Evolutionary conservation across 2,888 invertebrate genomes (phyloP).

Genomic region (Dicyrtomina minuta): DNA sequence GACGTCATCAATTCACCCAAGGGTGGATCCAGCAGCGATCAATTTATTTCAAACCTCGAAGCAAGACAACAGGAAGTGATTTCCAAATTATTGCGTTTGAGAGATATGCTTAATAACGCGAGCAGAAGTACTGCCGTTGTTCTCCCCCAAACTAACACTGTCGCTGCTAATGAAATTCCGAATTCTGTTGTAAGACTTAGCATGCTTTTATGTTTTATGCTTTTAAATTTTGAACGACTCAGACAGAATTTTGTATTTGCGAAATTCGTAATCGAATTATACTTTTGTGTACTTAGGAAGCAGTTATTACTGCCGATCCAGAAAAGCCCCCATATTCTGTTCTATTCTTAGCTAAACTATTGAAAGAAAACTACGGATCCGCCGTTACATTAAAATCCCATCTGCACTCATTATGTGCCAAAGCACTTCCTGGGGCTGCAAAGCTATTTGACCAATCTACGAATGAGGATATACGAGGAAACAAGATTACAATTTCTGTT

Average conservation of each 20-base stretch:
- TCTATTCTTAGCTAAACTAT: conserved; percentile 34
- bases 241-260: not conserved
- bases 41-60: conserved; percentile 21
- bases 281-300: conserved; percentile 28
- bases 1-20: not conserved
- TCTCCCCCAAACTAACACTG: not conserved
- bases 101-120: conserved; percentile 22
- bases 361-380: conserved; percentile 28
- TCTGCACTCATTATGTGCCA: conserved; percentile 30
- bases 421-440: not conserved
- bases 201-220: not conserved
- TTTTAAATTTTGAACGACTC: not conserved
- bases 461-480: not conserved
- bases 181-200: conserved; percentile 19
- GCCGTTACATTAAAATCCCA: conserved; percentile 14
- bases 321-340: conserved; percentile 38
- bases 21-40: not conserved
- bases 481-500: conserved; percentile 14
- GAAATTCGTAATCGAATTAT: not conserved
- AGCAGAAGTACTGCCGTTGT: not conserved
- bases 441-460: conserved; percentile 19
- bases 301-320: conserved; percentile 39
- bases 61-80: conserved; percentile 26
- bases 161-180: not conserved
- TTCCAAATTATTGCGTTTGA: conserved; percentile 20